A percentile compares a stretch with the other conserved stretches of the same genome.
Conservation (phyloP, 2,888 invertebrate genomes). For the Nesidiocoris tenuis region DNA sequence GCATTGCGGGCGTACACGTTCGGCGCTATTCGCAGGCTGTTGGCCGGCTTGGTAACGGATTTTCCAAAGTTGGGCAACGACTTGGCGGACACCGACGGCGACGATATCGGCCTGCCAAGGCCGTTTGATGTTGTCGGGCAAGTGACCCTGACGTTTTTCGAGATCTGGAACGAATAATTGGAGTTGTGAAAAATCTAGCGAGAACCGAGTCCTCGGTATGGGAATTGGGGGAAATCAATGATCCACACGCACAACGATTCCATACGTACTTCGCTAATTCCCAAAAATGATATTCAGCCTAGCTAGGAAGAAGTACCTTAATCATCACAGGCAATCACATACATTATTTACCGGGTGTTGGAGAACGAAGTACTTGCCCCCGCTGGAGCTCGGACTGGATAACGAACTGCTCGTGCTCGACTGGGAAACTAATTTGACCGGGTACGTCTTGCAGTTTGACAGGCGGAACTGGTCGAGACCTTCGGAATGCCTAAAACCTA, state of each 20-base stretch:
- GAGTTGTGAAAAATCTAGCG: no score
- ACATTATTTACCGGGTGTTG: not conserved
- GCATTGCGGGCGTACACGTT: not conserved
- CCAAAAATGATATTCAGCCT: no score
- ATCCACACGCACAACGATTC: no score
- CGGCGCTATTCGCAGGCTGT: not conserved
- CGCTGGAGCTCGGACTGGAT: not conserved
- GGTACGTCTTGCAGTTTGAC: not conserved
- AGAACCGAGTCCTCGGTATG: no score
- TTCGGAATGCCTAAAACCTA: not conserved
- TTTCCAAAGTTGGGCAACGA: not conserved
- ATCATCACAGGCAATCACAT: no score
- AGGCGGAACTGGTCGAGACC: not conserved
- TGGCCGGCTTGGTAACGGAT: not conserved
- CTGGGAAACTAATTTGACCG: not conserved
- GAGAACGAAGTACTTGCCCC: not conserved
- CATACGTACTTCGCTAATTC: no score
- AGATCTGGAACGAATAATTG: no score
- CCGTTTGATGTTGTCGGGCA: not conserved
- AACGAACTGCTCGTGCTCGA: not conserved
- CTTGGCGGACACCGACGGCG: not conserved
- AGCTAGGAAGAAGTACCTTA: no score
- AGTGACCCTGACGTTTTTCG: not conserved
- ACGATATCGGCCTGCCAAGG: not conserved
- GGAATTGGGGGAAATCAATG: no score